Evolutionary conservation across 1,140 invertebrate genomes (phyloP), one percentile per base, ranked within the genome.

Genomic region (Diachasmimorpha longicaudata): DNA sequence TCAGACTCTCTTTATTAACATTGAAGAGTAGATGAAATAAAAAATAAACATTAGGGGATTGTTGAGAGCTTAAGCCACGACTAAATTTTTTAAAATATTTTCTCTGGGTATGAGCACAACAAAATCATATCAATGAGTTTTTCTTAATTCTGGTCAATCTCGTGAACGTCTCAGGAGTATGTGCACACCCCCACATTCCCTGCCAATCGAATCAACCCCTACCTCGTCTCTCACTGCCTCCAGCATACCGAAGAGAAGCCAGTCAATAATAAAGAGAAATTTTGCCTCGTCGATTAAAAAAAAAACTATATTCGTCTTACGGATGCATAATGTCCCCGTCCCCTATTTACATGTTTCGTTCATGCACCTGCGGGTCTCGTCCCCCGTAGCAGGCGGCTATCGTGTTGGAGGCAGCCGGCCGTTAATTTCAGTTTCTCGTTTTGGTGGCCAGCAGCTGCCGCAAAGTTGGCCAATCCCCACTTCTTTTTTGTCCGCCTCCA

Each of bases 361-460:
- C 71, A 79, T 79, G 82, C 86, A 87, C 85, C 84, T 86, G 85
- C 81, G 77, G 75, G 79, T 74, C 39, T 71, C 58, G 39, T 52
- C 67, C 42, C 31, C 78, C 70, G 25, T 36, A 63, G 36, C 82
- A 84, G 83, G 76, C 75, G 74, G 78, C 80, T 74, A 81, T 77
- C 72, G 75, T 75, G 58, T 77, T 67, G 48, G 80, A 81, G 80
- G 81, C 81, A 80, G 78, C 82, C 79, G 81, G 81, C 79, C 79
- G 74, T 75, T 81, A 81, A 82, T 82, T 85, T 84, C 79, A 84
- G 82, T 81, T 83, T 82, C 80, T 84, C 83, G 81, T 86, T 87
- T 82, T 85, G 80, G 79, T 82, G 84, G 81, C 79, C 74, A 79
- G 85, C 87, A 88, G 86, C 86, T 88, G 87, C 84, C 81, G 79